Conservation (phyloP, 2,113 vertebrate species). For the Silurus glanis region DNA sequence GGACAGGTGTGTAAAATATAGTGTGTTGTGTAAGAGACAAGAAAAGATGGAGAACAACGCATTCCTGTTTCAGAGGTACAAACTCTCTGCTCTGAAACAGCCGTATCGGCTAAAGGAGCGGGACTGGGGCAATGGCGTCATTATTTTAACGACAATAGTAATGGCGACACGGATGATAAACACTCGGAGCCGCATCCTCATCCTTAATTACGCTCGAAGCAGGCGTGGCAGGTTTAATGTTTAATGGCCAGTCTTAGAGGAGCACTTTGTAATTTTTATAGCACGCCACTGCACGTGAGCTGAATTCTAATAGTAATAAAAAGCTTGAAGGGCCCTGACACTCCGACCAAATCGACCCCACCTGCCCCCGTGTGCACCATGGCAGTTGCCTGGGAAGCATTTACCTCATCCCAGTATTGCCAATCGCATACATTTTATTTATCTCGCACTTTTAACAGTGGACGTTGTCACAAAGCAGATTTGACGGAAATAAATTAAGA, state of each 20-base stretch:
- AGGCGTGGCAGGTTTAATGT: neutral
- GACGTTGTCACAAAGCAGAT: too few relatives aligned
- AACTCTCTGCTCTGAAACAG: neutral
- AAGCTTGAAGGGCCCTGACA: neutral
- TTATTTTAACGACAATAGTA: slow-evolving; percentile 19
- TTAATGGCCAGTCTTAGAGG: neutral
- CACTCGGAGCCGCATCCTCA: neutral
- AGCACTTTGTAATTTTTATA: slow-evolving; percentile 12
- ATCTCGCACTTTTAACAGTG: too few relatives aligned
- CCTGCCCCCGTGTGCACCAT: neutral
- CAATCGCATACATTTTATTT: neutral
- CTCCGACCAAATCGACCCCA: neutral
- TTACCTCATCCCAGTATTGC: neutral
- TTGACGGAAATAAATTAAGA: too few relatives aligned
- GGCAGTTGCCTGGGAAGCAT: neutral
- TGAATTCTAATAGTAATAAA: neutral
- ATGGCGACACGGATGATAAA: slow-evolving; percentile 2
- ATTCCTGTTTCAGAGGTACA: neutral
- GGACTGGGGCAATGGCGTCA: neutral
- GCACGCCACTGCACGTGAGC: neutral
- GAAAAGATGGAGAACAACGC: neutral
- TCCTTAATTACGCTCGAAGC: slow-evolving; percentile 12
- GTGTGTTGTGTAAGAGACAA: neutral
- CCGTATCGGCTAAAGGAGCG: neutral
- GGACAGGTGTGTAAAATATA: slow-evolving; percentile 1